These are phyloP conservation scores for Eristalinus sepulchralis DNA, from an alignment of 2,888 invertebrate species.

Conservation along the genomic window DNA sequence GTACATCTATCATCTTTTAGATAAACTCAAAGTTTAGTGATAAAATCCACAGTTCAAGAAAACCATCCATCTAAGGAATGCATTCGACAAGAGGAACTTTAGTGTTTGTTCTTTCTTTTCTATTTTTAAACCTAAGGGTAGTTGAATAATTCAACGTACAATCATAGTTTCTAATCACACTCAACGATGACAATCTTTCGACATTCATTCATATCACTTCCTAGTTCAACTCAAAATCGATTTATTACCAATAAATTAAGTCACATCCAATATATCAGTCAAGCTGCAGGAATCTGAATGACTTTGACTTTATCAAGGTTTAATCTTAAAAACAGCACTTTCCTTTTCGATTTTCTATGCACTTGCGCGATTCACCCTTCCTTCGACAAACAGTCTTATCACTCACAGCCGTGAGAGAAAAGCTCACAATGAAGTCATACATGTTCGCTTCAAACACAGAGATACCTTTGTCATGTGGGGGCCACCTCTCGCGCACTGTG, in stretches of 20 bases:
- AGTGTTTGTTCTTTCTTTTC: too few relatives aligned
- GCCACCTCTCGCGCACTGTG: conserved; percentile 11
- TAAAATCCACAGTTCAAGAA: too few relatives aligned
- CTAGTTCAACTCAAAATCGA: too few relatives aligned
- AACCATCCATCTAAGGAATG: too few relatives aligned
- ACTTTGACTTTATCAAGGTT: background rate
- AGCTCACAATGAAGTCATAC: conserved; percentile 23
- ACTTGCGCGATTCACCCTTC: background rate
- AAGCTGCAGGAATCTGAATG: background rate
- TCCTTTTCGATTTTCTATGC: background rate
- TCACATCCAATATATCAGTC: background rate
- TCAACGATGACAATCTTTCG: too few relatives aligned
- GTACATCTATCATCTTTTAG: too few relatives aligned
- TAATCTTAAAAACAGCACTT: background rate
- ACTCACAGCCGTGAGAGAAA: conserved; percentile 14
- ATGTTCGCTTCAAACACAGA: conserved; percentile 42
- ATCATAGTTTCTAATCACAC: too few relatives aligned
- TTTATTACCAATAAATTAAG: background rate
- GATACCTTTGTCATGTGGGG: background rate
- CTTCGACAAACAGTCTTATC: conserved; percentile 52
- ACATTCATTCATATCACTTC: too few relatives aligned
- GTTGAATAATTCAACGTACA: too few relatives aligned
- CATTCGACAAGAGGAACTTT: too few relatives aligned
- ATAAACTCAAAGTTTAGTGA: too few relatives aligned
- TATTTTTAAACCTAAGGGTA: too few relatives aligned